Conservation (phyloP, 2,797 vertebrate species). For the Tinamus major region DNA sequence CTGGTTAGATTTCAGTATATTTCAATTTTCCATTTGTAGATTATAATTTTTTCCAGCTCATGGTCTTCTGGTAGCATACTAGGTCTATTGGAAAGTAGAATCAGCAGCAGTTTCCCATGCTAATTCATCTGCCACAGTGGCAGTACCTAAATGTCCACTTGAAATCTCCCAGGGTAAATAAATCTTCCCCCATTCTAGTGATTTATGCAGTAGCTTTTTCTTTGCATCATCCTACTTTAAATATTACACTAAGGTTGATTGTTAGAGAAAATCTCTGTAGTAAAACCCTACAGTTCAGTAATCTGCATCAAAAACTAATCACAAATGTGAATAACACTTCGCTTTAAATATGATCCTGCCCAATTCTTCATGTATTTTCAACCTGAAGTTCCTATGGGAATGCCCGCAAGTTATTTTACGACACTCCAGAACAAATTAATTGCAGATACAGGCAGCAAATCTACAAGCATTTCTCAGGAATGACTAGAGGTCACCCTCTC, state of each 20-base stretch:
- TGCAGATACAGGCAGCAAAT: conserved; percentile 55
- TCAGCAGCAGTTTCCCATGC: conserved; percentile 36
- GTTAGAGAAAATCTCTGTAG: not conserved
- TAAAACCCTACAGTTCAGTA: not conserved
- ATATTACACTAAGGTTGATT: not conserved
- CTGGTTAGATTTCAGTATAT: conserved; percentile 70
- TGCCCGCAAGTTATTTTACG: conserved; percentile 60
- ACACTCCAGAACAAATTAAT: conserved; percentile 56
- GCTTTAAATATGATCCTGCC: conserved; percentile 21
- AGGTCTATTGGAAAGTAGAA: conserved; percentile 47
- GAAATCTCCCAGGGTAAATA: conserved; percentile 44
- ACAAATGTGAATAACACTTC: conserved; percentile 27
- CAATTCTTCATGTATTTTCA: conserved; percentile 42
- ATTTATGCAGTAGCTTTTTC: conserved; percentile 4
- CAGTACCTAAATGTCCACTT: conserved; percentile 45
- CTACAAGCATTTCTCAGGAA: conserved; percentile 41
- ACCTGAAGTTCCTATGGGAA: conserved; percentile 61
- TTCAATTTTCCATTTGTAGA: conserved; percentile 73
- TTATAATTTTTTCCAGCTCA: conserved; percentile 72
- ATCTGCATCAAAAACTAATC: conserved; percentile 31
- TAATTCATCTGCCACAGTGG: conserved; percentile 63
- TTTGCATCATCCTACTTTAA: conserved; percentile 13
- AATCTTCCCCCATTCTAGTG: conserved; percentile 19
- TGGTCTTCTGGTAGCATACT: conserved; percentile 41
- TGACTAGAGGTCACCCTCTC: conserved; percentile 24